These are phyloP conservation scores for Xenentodon cancila DNA, from an alignment of 2,797 vertebrate species.

Conservation along the genomic window DNA sequence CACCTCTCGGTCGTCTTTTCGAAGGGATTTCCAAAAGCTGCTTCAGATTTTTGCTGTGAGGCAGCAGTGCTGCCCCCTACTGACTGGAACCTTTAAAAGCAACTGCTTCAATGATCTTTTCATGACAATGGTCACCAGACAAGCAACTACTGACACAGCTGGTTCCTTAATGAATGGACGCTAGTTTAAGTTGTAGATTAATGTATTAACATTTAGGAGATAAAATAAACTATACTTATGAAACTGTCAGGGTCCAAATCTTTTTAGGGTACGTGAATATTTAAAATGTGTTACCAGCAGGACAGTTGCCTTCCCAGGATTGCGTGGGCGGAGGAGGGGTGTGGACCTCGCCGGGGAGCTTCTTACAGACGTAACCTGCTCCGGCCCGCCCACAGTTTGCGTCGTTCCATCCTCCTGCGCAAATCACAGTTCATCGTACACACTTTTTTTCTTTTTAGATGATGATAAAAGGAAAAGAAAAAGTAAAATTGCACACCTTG, in stretches of 20 bases:
- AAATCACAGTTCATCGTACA: conserved; percentile 2
- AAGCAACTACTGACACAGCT: no score
- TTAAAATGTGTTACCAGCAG: conserved; percentile 64
- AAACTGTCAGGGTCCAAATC: neutral
- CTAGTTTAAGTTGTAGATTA: no score
- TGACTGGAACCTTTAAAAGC: no score
- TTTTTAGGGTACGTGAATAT: neutral
- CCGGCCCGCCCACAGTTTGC: conserved; percentile 79
- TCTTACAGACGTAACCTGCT: conserved; percentile 85
- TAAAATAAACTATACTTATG: no score
- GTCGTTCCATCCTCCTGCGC: conserved; percentile 83
- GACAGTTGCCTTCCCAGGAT: conserved; percentile 84
- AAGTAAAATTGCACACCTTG: conserved; percentile 65
- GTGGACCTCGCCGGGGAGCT: conserved; percentile 72
- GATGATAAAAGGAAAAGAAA: neutral
- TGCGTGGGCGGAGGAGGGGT: conserved; percentile 80
- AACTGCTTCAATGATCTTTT: no score
- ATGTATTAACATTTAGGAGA: no score
- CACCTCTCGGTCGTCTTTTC: neutral
- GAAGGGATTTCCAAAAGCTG: no score
- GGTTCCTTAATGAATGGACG: no score
- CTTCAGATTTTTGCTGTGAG: no score
- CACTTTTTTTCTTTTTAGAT: neutral
- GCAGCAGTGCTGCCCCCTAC: no score
- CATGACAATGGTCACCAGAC: no score